Evolutionary conservation across 2,113 vertebrate species (phyloP), one percentile per base, ranked within the genome.

Genomic region (Fregata magnificens): DNA sequence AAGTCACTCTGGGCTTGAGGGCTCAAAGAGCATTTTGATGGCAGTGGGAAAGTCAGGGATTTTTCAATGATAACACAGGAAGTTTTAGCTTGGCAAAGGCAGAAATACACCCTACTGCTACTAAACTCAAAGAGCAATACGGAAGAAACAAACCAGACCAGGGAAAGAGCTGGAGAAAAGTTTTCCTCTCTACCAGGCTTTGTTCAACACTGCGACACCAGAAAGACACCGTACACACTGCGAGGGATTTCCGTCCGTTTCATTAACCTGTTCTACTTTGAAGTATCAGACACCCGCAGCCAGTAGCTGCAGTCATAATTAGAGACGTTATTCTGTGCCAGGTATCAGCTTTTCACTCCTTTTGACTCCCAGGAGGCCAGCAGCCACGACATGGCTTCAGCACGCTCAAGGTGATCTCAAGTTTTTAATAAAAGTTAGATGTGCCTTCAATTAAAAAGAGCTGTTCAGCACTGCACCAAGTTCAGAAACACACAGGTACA

Each of bases 381-480:
- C 13, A 70, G 70, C 7, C 15, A 16, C 0, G 5, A 44, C 32
- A 15, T 0, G 2, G 84, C 62, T 71, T 31, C 16, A 15, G 15
- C 2, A 7, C 2, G 70, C 70, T 56, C 80, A 38, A 82, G 81
- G 78, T 65, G 92, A 92, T 73, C 50, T 44, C 2, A 1, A 28
- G 19, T 24, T 88, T 58, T 19, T 31, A 12, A 1, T 40, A 34
- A 38, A 38, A 19, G 6, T 40, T 6, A 70, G 69, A 63, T 4
- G 6, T 18, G 29, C n/a, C 38, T 42, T 47, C 34, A 12, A 5
- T 70, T 47, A 47, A 11, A 56, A 1, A 5, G 32, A 19, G 25
- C 19, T 0, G 0, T 16, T 29, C 22, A 17, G 13, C 63, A 44
- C 71, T 3, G 4, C 10, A 2, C 19, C 0, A 0, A 17, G 17